These are phyloP conservation scores for Lytechinus variegatus DNA, from an alignment of 35 echinoderm and acorn worm species.

Conservation along the genomic window DNA sequence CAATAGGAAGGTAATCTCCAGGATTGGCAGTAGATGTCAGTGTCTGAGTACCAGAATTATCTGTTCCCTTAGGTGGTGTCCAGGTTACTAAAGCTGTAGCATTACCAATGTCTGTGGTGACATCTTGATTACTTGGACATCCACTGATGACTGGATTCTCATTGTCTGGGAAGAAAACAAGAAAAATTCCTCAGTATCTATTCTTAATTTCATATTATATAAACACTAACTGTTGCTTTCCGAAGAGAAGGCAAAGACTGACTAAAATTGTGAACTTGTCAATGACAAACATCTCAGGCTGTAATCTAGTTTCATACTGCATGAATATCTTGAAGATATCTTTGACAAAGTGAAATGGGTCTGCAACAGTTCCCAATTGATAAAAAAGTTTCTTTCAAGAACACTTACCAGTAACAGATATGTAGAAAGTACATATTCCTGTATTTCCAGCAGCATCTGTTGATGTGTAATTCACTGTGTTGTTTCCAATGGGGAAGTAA, in stretches of 20 bases:
- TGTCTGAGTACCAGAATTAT: constrained; percentile 34
- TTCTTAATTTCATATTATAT: too few relatives aligned
- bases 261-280: too few relatives aligned
- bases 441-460: not conserved
- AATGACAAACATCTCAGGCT: too few relatives aligned
- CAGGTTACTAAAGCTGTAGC: not conserved
- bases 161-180: not conserved
- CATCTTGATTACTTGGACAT: not conserved
- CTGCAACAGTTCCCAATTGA: too few relatives aligned
- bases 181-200: too few relatives aligned
- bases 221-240: too few relatives aligned
- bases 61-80: constrained; percentile 12
- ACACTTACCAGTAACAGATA: not conserved
- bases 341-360: too few relatives aligned
- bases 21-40: not conserved
- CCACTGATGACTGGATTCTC: not conserved
- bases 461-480: not conserved
- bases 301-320: too few relatives aligned
- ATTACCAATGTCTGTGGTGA: not conserved
- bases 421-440: not conserved
- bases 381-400: too few relatives aligned
- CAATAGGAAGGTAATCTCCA: not conserved
- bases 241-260: too few relatives aligned
- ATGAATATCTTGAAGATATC: too few relatives aligned
- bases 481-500: not conserved